Evolutionary conservation across 2,113 vertebrate genomes (phyloP).

Genomic region (Melospiza georgiana): DNA sequence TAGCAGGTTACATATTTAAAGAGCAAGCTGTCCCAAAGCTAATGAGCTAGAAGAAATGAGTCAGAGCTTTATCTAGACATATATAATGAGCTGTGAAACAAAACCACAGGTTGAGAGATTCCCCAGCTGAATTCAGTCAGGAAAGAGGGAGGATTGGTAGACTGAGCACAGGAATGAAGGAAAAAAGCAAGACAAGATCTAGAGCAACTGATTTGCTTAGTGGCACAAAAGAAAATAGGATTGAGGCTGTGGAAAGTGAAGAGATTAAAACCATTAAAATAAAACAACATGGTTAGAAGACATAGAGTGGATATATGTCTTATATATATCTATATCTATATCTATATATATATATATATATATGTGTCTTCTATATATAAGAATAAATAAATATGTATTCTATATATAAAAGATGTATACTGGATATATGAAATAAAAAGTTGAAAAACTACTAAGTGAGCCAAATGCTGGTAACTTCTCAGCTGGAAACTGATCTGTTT

Average conservation of each 20-base stretch:
- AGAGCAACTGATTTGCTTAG: neutral
- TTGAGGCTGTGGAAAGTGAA: neutral
- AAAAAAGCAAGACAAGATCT: neutral
- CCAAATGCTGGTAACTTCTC: neutral
- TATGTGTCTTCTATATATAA: too few species aligned
- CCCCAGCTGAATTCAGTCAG: neutral
- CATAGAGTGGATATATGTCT: neutral
- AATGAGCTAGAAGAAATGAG: constrained; percentile 6
- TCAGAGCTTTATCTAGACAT: neutral
- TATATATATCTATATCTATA: too few species aligned
- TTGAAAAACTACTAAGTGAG: neutral
- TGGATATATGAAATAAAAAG: neutral
- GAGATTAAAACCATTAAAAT: neutral
- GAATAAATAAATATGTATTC: too few species aligned
- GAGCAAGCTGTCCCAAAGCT: neutral
- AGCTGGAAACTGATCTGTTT: neutral
- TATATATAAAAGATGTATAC: neutral
- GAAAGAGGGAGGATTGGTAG: neutral
- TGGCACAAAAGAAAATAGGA: neutral
- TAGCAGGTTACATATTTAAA: neutral
- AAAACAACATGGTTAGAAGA: neutral
- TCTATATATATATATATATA: too few species aligned
- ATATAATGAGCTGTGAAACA: neutral
- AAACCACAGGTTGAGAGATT: neutral
- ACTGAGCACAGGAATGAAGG: neutral